Evolutionary conservation across 2,113 vertebrate species (phyloP).

Genomic region (Porphyrio hochstetteri): DNA sequence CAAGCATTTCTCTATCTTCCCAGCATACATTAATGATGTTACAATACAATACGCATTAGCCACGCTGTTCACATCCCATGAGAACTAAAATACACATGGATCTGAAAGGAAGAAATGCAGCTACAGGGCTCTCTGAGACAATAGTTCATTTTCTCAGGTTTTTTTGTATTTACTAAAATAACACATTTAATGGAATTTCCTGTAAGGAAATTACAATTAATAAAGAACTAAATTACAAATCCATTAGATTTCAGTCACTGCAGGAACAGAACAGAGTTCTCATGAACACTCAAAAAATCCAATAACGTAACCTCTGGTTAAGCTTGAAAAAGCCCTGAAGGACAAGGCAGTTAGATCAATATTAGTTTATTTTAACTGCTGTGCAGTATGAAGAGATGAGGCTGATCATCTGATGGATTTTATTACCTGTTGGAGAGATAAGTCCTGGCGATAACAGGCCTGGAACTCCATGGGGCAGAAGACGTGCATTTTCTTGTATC

Average conservation of each 20-base stretch:
- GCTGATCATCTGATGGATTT: constrained; percentile 64
- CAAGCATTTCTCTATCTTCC: constrained; percentile 30
- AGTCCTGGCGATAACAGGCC: constrained; percentile 88
- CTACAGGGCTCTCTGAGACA: not conserved
- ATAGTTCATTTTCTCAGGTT: not conserved
- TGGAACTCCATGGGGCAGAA: constrained; percentile 86
- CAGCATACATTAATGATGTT: constrained; percentile 42
- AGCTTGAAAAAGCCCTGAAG: constrained; percentile 77
- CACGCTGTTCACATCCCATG: constrained; percentile 25
- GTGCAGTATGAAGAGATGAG: constrained; percentile 57
- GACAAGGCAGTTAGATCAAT: constrained; percentile 81
- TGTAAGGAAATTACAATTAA: constrained; percentile 69
- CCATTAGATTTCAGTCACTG: constrained; percentile 66
- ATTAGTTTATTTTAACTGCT: constrained; percentile 81
- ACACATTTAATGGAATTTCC: constrained; percentile 60
- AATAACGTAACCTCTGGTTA: constrained; percentile 81
- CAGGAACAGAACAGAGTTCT: constrained; percentile 60
- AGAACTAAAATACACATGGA: constrained; percentile 41
- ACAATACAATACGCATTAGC: constrained; percentile 28
- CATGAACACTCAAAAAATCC: constrained; percentile 74
- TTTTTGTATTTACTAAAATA: constrained; percentile 22
- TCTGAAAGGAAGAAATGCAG: not conserved
- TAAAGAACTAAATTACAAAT: constrained; percentile 72
- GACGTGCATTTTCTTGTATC: constrained; percentile 83
- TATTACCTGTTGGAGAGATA: constrained; percentile 90